Conservation (phyloP, 2,113 vertebrate genomes). For the Oreotragus oreotragus region DNA sequence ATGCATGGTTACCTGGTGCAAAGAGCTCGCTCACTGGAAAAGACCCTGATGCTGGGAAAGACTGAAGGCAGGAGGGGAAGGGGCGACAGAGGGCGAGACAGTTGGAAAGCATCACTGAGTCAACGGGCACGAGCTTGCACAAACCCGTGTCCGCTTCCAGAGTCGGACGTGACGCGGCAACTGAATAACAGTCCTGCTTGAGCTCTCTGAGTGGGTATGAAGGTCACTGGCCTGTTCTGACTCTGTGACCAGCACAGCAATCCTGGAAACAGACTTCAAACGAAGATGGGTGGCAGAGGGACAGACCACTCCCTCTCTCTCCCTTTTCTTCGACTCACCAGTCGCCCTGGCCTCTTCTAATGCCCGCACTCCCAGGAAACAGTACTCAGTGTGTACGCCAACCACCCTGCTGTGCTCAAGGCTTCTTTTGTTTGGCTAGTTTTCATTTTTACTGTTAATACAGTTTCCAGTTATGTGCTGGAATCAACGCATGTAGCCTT, state of each 20-base stretch:
- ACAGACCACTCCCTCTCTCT: background rate
- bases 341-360: background rate
- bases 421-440: background rate
- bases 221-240: background rate
- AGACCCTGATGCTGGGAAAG: background rate
- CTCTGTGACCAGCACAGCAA: background rate
- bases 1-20: background rate
- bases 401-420: background rate
- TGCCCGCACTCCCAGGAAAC: background rate
- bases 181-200: background rate
- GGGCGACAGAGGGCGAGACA: fast-evolving
- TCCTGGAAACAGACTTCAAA: background rate
- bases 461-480: background rate
- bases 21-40: background rate
- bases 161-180: fast-evolving
- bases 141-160: background rate
- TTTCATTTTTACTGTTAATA: background rate
- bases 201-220: background rate
- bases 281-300: fast-evolving
- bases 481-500: background rate
- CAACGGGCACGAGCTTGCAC: background rate
- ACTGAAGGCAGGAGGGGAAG: background rate
- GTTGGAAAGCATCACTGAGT: background rate
- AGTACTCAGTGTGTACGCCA: background rate
- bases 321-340: too few relatives aligned